phyloP scores from a whole-genome alignment of 2,113 vertebrate species.

The Salminus brasiliensis region DNA sequence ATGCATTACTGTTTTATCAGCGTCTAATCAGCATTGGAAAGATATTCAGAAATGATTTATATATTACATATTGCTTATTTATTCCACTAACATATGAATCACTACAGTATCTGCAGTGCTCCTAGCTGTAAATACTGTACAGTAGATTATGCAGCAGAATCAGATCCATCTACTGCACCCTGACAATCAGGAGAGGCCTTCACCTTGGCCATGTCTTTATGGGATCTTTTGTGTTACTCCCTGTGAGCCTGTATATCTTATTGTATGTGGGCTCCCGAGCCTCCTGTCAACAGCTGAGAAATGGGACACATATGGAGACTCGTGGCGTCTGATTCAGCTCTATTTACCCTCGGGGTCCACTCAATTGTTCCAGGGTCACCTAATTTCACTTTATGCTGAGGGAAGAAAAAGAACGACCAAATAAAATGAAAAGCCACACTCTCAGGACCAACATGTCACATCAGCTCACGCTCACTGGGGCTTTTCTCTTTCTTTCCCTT shows the following conservation, averaged over 20 bases:
- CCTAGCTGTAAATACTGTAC: neutral
- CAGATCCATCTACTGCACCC: neutral
- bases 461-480: neutral
- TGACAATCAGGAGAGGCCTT: neutral
- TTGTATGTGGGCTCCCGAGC: neutral
- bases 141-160: neutral
- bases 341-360: conserved; percentile 57
- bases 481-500: neutral
- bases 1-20: neutral
- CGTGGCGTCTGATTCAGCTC: conserved; percentile 36
- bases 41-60: neutral
- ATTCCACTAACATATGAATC: neutral
- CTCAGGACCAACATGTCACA: conserved; percentile 10
- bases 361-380: conserved; percentile 61
- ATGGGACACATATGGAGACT: conserved; percentile 56
- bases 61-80: neutral
- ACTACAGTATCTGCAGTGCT: neutral
- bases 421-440: conserved; percentile 10
- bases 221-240: neutral
- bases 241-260: conserved; percentile 17
- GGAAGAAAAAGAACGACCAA: conserved; percentile 16
- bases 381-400: conserved; percentile 63
- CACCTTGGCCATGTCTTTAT: neutral
- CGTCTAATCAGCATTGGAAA: neutral
- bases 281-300: conserved; percentile 63